Conservation (phyloP, 2,113 vertebrate genomes). For the Stomatorhinus ivindoensis region DNA sequence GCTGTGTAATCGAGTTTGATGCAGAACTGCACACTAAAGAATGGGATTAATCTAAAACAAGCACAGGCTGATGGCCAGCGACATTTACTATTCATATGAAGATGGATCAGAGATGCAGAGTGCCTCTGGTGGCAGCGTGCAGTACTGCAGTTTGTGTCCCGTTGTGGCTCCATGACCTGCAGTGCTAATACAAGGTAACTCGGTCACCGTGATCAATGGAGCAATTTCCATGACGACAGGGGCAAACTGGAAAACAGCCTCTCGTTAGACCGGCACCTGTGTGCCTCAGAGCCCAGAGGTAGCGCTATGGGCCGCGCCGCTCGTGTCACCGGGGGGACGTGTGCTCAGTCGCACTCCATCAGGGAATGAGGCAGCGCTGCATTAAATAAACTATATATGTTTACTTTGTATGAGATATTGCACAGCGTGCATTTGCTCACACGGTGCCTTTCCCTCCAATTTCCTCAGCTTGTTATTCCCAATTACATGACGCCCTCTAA, state of each 20-base stretch:
- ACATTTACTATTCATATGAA: background rate
- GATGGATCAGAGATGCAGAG: background rate
- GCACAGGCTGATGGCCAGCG: background rate
- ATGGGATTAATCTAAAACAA: background rate
- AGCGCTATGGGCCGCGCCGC: background rate
- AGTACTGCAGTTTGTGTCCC: background rate
- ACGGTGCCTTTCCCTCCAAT: background rate
- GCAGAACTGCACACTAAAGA: background rate
- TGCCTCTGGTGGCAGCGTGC: background rate
- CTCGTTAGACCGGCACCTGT: background rate
- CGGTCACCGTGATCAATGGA: background rate
- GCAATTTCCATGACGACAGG: background rate
- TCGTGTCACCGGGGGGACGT: background rate
- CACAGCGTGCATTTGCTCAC: background rate
- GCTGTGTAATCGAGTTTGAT: background rate
- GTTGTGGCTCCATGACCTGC: background rate
- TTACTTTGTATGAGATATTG: constrained; percentile 31
- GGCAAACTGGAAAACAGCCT: background rate
- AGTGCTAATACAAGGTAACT: background rate
- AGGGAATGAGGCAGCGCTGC: background rate
- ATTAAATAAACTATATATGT: constrained; percentile 16
- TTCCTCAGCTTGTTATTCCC: constrained; percentile 15
- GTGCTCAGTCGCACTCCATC: background rate
- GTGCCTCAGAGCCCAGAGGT: background rate
- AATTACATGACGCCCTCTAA: background rate